Percentiles rank a stretch among this genome's conserved stretches.
These are phyloP conservation scores for Dryococelus australis DNA, from an alignment of 2,888 invertebrate species.

Conservation along the genomic window DNA sequence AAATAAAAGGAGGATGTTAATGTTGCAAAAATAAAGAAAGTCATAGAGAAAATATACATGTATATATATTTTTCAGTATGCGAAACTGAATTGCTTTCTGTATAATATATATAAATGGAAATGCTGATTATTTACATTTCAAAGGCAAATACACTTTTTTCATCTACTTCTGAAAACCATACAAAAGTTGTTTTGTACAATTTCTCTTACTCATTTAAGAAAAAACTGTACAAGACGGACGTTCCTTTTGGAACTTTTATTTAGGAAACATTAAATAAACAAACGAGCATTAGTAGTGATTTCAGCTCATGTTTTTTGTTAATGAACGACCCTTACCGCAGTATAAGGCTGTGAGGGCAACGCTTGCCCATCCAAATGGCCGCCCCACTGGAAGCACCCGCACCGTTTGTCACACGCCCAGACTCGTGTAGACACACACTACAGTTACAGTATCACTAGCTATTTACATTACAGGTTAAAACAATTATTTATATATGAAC, in stretches of 20 bases:
- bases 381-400: background rate
- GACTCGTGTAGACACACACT: background rate
- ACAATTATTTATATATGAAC: background rate
- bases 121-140: slow-evolving; percentile 57
- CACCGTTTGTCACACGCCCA: background rate
- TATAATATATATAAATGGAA: slow-evolving; percentile 40
- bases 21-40: background rate
- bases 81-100: slow-evolving; percentile 16
- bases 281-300: slow-evolving; percentile 26
- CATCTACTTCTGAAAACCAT: slow-evolving; percentile 48
- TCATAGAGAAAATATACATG: background rate
- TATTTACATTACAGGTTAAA: background rate
- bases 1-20: background rate
- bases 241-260: background rate
- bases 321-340: background rate
- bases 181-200: slow-evolving; percentile 49
- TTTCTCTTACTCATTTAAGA: slow-evolving; percentile 33
- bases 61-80: background rate
- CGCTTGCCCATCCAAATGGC: background rate
- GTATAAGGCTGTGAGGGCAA: slow-evolving; percentile 6
- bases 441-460: background rate
- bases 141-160: slow-evolving; percentile 56
- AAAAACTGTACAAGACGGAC: slow-evolving; percentile 41
- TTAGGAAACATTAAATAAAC: slow-evolving; percentile 22
- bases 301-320: slow-evolving; percentile 5